Evolutionary conservation across 1,140 invertebrate genomes (phyloP).

Genomic region (Drosophila quadrilineata): DNA sequence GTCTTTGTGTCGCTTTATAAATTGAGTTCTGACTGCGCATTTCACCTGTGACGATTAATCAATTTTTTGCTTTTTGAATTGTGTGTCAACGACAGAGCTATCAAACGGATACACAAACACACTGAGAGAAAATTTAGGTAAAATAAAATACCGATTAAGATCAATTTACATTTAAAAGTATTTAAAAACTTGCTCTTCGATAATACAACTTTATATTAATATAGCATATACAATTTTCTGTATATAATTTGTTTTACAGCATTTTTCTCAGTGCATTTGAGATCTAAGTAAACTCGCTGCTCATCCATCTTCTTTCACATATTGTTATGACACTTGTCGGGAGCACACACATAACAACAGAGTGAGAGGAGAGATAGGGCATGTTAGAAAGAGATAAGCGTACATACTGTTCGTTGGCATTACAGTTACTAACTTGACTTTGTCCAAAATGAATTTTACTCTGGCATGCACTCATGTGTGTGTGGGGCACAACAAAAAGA

Average conservation of each 20-base stretch:
- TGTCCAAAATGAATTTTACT: slow-evolving; percentile 28
- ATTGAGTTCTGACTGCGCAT: slow-evolving; percentile 8
- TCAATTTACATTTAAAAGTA: no score
- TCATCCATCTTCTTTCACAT: slow-evolving; percentile 30
- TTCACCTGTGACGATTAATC: slow-evolving; percentile 21
- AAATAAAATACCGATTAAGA: neutral
- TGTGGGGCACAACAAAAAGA: neutral
- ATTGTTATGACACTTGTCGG: slow-evolving; percentile 46
- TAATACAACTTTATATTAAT: no score
- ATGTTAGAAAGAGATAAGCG: slow-evolving; percentile 11
- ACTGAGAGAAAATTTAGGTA: neutral
- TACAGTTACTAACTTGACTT: neutral
- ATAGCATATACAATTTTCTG: no score
- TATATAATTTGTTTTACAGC: neutral
- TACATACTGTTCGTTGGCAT: slow-evolving; percentile 12
- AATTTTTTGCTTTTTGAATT: slow-evolving; percentile 30
- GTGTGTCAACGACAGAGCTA: slow-evolving; percentile 7
- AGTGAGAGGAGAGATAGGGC: no score
- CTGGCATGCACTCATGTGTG: slow-evolving; percentile 18
- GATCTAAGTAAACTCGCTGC: neutral
- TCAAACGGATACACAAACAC: neutral
- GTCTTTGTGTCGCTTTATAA: slow-evolving; percentile 6
- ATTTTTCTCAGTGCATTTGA: neutral
- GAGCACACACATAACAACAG: slow-evolving; percentile 4
- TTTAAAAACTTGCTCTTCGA: no score